Evolutionary conservation across 2,113 vertebrate species (phyloP).

Genomic region (Tetraodon nigroviridis): DNA sequence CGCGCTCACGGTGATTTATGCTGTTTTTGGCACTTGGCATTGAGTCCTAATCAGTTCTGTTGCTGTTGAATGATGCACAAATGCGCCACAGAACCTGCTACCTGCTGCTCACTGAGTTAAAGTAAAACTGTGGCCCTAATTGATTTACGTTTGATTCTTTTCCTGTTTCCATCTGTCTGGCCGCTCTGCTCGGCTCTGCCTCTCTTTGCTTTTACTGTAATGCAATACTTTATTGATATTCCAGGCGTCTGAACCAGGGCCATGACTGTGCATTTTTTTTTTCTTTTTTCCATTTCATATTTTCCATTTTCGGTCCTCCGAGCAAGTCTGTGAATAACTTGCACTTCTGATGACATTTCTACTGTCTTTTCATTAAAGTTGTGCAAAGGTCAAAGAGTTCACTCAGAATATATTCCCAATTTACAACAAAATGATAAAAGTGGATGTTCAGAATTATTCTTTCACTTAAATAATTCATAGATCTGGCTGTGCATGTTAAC

Average conservation of each 20-base stretch:
- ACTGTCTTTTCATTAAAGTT: constrained; percentile 3
- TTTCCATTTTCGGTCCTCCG: constrained; percentile 17
- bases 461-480: too few species aligned
- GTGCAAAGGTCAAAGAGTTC: neutral
- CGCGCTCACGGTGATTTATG: neutral
- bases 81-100: constrained; percentile 14
- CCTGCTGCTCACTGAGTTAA: constrained; percentile 12
- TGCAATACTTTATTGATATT: constrained; percentile 72
- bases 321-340: too few species aligned
- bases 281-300: constrained; percentile 47
- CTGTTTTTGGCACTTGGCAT: neutral
- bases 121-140: constrained; percentile 29
- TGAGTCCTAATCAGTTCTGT: neutral
- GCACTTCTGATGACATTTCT: constrained; percentile 5
- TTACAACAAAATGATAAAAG: too few species aligned
- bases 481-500: too few species aligned
- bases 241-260: constrained; percentile 49
- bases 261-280: constrained; percentile 71
- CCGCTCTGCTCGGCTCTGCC: constrained; percentile 9
- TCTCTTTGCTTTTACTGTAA: constrained; percentile 60
- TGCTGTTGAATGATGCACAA: neutral
- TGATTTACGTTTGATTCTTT: constrained; percentile 39
- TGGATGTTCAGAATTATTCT: too few species aligned
- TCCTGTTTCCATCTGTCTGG: constrained; percentile 25
- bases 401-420: too few species aligned